phyloP scores from a whole-genome alignment of 2,797 vertebrate genomes.

The Chelonia mydas region DNA sequence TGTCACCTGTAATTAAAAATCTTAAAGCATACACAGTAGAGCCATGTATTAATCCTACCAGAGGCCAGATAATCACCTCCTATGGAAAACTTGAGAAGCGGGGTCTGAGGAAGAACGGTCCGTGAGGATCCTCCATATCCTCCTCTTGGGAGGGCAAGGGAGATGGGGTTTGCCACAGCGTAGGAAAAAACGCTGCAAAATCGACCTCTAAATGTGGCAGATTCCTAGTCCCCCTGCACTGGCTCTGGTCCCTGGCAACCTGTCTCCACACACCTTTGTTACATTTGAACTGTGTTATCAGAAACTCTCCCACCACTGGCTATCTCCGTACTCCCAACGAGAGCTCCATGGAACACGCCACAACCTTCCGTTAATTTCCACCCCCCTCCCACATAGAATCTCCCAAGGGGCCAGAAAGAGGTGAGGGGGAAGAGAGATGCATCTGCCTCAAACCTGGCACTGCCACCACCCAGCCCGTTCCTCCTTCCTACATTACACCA shows the following conservation, averaged over 20 bases:
- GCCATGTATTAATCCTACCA: background rate
- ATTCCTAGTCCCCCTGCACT: background rate
- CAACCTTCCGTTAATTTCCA: background rate
- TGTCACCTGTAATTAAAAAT: conserved; percentile 36
- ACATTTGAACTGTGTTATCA: too few species aligned
- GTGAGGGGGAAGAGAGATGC: background rate
- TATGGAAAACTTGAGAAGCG: background rate
- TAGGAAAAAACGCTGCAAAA: background rate
- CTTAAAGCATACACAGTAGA: background rate
- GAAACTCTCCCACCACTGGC: too few species aligned
- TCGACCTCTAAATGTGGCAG: background rate
- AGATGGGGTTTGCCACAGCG: background rate
- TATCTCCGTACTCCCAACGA: too few species aligned
- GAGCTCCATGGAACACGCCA: too few species aligned
- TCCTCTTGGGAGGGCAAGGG: background rate
- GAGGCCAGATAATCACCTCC: conserved; percentile 47
- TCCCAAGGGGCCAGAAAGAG: background rate
- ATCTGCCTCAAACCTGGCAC: background rate
- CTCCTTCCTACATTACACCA: background rate
- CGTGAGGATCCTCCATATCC: background rate
- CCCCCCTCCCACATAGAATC: rapidly evolving
- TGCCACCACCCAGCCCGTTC: background rate
- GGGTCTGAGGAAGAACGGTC: conserved; percentile 25
- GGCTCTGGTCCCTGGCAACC: background rate
- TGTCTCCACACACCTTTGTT: too few species aligned